Conservation (phyloP, 2,888 invertebrate species). For the Pyralis farinalis region DNA sequence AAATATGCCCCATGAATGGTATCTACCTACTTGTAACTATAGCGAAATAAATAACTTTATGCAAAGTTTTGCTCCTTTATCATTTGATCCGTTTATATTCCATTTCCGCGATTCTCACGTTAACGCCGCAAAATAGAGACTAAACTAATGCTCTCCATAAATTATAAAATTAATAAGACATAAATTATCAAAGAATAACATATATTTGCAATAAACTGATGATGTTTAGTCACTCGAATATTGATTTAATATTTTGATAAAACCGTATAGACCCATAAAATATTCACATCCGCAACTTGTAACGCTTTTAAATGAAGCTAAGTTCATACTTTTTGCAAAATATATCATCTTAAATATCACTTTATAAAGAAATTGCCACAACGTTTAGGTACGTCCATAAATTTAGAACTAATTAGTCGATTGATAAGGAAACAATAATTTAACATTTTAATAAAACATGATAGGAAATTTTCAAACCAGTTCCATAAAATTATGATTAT, state of each 20-base stretch:
- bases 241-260: constrained; percentile 5
- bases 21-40: no score
- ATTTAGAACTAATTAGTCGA: constrained; percentile 2
- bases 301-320: not conserved
- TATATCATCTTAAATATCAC: constrained; percentile 1
- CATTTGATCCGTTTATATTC: no score
- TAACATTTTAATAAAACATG: constrained; percentile 3
- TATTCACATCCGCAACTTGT: constrained; percentile 1
- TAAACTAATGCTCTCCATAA: constrained; percentile 2
- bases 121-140: not conserved
- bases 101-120: not conserved
- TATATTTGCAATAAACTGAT: not conserved
- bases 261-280: constrained; percentile 1
- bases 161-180: constrained; percentile 1
- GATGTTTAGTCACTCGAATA: not conserved
- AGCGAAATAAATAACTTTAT: no score
- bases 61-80: no score
- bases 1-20: no score
- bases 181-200: not conserved
- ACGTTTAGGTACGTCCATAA: not conserved
- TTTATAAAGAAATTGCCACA: constrained; percentile 3
- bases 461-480: constrained; percentile 2
- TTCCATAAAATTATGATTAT: constrained; percentile 6
- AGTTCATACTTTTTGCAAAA: not conserved
- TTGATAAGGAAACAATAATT: constrained; percentile 1